phyloP scores from a whole-genome alignment of 2,888 invertebrate species.

The Lordiphosa andalusiaca region DNA sequence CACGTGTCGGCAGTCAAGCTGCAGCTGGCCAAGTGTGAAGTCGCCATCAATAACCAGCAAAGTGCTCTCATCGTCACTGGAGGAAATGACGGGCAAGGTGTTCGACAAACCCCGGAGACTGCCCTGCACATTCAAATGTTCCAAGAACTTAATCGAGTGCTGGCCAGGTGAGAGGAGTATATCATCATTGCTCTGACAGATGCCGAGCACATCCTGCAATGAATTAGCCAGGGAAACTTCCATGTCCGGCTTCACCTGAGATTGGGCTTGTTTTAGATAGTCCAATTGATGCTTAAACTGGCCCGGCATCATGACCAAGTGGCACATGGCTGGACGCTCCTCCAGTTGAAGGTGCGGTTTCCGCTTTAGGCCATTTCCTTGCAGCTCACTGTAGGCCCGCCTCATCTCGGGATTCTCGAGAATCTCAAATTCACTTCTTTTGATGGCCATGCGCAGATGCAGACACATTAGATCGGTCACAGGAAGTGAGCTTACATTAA shows the following conservation, averaged over 20 bases:
- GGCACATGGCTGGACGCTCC: slow-evolving; percentile 45
- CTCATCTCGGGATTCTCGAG: slow-evolving; percentile 83
- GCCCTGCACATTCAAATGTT: slow-evolving; percentile 82
- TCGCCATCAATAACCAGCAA: slow-evolving; percentile 82
- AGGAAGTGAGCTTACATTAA: slow-evolving; percentile 74
- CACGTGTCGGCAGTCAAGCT: slow-evolving; percentile 81
- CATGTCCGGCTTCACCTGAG: slow-evolving; percentile 74
- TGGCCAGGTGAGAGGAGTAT: slow-evolving; percentile 81
- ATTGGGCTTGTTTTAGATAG: slow-evolving; percentile 80
- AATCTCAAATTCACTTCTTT: slow-evolving; percentile 83
- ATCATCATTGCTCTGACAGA: slow-evolving; percentile 80
- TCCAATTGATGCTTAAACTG: slow-evolving; percentile 80
- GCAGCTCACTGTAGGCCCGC: slow-evolving; percentile 79
- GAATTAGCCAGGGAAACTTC: slow-evolving; percentile 80
- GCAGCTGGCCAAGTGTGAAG: slow-evolving; percentile 82
- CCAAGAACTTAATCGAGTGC: slow-evolving; percentile 81
- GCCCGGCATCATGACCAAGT: slow-evolving; percentile 81
- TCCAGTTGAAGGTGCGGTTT: slow-evolving; percentile 17
- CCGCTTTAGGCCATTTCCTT: slow-evolving; percentile 57
- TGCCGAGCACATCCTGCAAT: slow-evolving; percentile 74
- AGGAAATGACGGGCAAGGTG: slow-evolving; percentile 77
- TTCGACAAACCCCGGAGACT: slow-evolving; percentile 59
- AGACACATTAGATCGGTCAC: slow-evolving; percentile 82
- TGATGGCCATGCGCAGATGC: slow-evolving; percentile 82
- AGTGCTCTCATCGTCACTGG: slow-evolving; percentile 81